Evolutionary conservation across 2,113 vertebrate species (phyloP), one percentile per base, ranked within the genome.

Genomic region (Semicossyphus pulcher): DNA sequence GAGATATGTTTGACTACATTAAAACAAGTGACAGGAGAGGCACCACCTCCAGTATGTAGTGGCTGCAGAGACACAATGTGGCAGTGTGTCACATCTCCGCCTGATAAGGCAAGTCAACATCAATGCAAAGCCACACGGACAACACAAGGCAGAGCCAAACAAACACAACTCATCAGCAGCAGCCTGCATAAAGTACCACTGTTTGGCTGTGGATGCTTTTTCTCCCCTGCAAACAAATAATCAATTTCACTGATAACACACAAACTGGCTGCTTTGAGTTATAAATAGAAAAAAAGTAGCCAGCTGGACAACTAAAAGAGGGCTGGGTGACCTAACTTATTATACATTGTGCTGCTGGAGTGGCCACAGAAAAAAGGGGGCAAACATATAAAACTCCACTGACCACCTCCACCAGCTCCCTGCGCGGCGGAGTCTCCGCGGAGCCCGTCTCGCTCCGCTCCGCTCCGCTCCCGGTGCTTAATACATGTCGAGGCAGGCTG

Each of bases 351-450:
- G 68, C 58, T 36, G 73, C 77, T 29, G 80, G 76, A 80, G 77
- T 54, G 74, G 56, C 56, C 76, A 70, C 10, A 34, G 20, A 37
- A 34, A 34, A 76, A 64, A 45, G 29, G 15, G 69, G 64, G 56
- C n/a, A 64, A 83, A 85, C 80, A 89, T 58, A 45, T 39, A 31
- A 60, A 79, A 90, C 69, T 88, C 83, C 82, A 58, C 84, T 86
- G 91, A 88, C 86, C 83, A 83, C 76, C 77, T 81, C 47, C 47
- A 49, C n/a, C 82, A 69, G 88, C 89, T 88, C 89, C 77, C 75
- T 85, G 87, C 91, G 87, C 88, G 81, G 88, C 88, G 67, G 88
- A 92, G 87, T 86, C 86, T 80, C 83, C 85, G 79, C 85, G 72
- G 45, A 78, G 58, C 79, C 81, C 80, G 41, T 44, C 41, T 44